These are phyloP conservation scores for Tragelaphus strepsiceros DNA, from an alignment of 2,113 vertebrate species.

Conservation along the genomic window DNA sequence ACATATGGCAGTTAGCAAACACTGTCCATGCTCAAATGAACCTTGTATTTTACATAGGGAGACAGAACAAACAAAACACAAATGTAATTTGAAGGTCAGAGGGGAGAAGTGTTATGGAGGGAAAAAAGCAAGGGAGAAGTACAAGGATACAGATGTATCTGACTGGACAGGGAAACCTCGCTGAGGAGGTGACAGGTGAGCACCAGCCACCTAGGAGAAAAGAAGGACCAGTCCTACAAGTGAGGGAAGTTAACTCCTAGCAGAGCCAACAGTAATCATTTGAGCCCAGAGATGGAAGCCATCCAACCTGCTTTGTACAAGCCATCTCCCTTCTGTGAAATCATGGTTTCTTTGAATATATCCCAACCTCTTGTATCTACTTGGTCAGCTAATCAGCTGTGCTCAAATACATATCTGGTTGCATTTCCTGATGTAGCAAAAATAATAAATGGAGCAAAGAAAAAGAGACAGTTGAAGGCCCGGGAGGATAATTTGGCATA, in stretches of 20 bases:
- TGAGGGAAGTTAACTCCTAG: fast-evolving
- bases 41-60: background rate
- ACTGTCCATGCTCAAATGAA: background rate
- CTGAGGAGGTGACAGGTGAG: background rate
- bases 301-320: background rate
- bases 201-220: background rate
- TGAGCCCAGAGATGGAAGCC: background rate
- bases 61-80: background rate
- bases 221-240: background rate
- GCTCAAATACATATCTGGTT: background rate
- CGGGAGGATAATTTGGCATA: background rate
- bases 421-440: background rate
- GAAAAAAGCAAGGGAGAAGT: background rate
- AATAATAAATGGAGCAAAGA: background rate
- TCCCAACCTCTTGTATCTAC: background rate
- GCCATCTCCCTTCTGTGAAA: background rate
- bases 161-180: background rate
- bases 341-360: background rate
- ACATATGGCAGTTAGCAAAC: background rate
- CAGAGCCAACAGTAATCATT: background rate
- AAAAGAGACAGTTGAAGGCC: background rate
- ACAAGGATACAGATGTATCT: background rate
- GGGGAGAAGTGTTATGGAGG: background rate
- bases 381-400: background rate
- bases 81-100: background rate